Evolutionary conservation across 2,797 vertebrate species (phyloP), one percentile per base, ranked within the genome.

Genomic region (Melanotaenia parkinsoni): DNA sequence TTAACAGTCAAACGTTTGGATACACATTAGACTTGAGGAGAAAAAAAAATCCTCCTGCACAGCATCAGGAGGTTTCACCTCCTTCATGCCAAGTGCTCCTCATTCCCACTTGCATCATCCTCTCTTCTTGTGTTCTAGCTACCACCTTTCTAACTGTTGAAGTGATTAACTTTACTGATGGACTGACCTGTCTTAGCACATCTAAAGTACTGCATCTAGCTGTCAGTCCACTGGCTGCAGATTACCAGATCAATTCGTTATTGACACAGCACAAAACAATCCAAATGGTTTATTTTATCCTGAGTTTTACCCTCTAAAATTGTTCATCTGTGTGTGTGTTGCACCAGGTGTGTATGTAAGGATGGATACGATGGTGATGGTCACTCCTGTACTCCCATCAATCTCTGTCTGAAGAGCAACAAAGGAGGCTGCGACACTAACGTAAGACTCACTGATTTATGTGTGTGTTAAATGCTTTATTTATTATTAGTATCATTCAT

Each of bases 301-400:
- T 22, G 35, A 38, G 20, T 73, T 18, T 7, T 51, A 26, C 5
- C 45, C 66, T 32, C 32, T 64, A 35, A 33, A 40, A 11, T 38
- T 62, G 30, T 35, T 65, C 0, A 57, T 28, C 37, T 76, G 57
- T 47, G 6, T 83, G n/a, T 85, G 62, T 79, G 51, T 50, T 50
- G 9, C 56, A 53, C 22, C 81, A 99, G 98, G 84, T 99, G 98
- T 85, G 53, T 95, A 74, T 99, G 98, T 78, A 76, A 76, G 20
- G 88, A 96, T 63, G 98, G 96, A 59, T 99, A 96, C 0, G 95
- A 97, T n/a, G 98, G 98, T 0, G 95, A 99, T 0, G 98, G 98
- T 32, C 93, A 95, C 89, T 94, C 94, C 82, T 99, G 98, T 80
- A 74, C 89, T 22, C 90, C 92, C 51, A 84, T 94, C 0, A 92